Evolutionary conservation across 2,113 vertebrate genomes (phyloP).

Genomic region (Pelobates fuscus): DNA sequence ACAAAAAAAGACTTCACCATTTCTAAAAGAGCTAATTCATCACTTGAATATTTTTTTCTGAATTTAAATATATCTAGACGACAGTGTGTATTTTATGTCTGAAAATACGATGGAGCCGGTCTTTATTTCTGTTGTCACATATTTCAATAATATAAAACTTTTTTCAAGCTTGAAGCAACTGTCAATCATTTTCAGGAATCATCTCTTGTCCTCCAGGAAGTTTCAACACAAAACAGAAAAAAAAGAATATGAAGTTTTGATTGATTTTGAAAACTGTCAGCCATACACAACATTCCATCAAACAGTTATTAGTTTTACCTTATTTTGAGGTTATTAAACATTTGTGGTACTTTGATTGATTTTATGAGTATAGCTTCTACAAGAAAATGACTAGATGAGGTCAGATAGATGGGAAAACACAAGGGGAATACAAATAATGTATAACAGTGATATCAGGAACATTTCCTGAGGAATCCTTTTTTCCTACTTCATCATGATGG

Average conservation of each 20-base stretch:
- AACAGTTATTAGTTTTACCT: constrained; percentile 54
- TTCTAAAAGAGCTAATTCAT: too few species aligned
- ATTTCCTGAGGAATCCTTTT: constrained; percentile 12
- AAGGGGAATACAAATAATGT: constrained; percentile 36
- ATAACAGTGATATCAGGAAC: constrained; percentile 45
- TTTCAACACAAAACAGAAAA: constrained; percentile 57
- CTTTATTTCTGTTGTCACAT: background rate
- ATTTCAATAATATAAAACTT: constrained; percentile 44
- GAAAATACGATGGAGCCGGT: background rate
- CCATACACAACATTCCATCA: constrained; percentile 54
- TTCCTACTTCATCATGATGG: constrained; percentile 48
- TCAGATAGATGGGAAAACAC: constrained; percentile 35
- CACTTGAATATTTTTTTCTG: background rate
- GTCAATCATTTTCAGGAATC: constrained; percentile 51
- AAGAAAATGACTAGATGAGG: constrained; percentile 36
- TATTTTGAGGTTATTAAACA: constrained; percentile 61
- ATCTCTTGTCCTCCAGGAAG: constrained; percentile 54
- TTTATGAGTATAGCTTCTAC: constrained; percentile 50
- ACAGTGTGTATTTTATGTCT: background rate
- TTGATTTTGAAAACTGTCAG: constrained; percentile 59
- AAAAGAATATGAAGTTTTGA: constrained; percentile 56
- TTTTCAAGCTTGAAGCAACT: constrained; percentile 47
- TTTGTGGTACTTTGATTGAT: constrained; percentile 44
- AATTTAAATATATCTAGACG: background rate
- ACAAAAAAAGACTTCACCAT: too few species aligned